Conservation (phyloP, 2,113 vertebrate genomes). For the Seriola quinqueradiata region DNA sequence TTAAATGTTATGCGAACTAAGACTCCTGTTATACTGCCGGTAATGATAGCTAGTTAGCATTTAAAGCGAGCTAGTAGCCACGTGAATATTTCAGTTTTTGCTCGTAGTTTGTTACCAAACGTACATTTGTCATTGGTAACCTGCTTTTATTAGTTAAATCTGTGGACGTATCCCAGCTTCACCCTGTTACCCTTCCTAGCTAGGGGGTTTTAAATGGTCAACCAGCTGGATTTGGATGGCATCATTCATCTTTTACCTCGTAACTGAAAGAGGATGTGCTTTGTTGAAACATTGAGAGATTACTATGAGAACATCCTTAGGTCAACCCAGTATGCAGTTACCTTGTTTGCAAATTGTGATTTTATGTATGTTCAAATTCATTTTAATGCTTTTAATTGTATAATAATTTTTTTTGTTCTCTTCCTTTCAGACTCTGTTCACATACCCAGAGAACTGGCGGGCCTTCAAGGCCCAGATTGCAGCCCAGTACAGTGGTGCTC, state of each 20-base stretch:
- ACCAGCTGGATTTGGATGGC: background rate
- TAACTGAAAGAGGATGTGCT: background rate
- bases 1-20: background rate
- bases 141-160: background rate
- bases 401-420: background rate
- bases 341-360: background rate
- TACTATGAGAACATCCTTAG: background rate
- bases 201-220: background rate
- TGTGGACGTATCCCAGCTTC: background rate
- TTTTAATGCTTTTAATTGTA: background rate
- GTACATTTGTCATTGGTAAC: accelerated
- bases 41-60: constrained; percentile 1
- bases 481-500: constrained; percentile 92
- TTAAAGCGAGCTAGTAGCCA: constrained; percentile 18
- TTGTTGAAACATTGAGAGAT: background rate
- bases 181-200: accelerated
- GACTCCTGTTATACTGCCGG: accelerated
- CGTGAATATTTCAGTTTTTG: background rate
- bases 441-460: constrained; percentile 96
- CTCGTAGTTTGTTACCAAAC: accelerated
- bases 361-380: accelerated
- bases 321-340: background rate
- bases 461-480: constrained; percentile 95
- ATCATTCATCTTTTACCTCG: background rate
- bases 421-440: constrained; percentile 90